Evolutionary conservation across 1,140 invertebrate genomes (phyloP), one percentile per base, ranked within the genome.

Genomic region (Euura lappo): DNA sequence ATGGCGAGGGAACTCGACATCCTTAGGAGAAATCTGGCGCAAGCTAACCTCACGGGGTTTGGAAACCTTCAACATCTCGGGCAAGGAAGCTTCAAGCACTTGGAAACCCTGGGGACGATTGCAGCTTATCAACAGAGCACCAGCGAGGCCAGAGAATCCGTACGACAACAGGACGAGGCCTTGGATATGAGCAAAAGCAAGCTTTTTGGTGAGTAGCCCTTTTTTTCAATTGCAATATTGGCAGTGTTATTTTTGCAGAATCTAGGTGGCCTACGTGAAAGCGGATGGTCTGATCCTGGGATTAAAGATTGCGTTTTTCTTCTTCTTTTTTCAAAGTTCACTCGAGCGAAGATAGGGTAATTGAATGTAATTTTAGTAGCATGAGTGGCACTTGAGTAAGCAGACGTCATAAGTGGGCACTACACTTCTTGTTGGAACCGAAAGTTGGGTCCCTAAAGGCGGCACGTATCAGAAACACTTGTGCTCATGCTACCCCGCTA

Each of bases 311-410:
- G 28, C 28, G 28, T 28, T 1, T 28, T 28, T 1, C 28, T 28
- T 28, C 0, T 60, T 60, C 51, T 60, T 60, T 82, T 86, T 85
- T 85, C 82, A 79, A 80, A 84, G 81, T 80, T 80, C 82, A 83
- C 78, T 80, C 80, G 77, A 80, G 80, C 76, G 77, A 76, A 84
- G 85, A 85, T 86, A 87, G 85, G 80, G 80, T 84, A 85, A 87
- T 87, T 83, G 85, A 86, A 84, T 86, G 81, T 87, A 87, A 88
- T 88, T 88, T 88, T 87, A 87, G 86, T 85, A 86, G 83, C 85
- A 86, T 84, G 85, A 88, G 86, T 88, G 85, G 77, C 82, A 84
- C 86, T 88, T 80, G 85, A 87, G 78, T 74, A 11, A 28, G 69
- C 86, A 87, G 86, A 88, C 86, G 86, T 88, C 85, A 87, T 83